phyloP scores from a whole-genome alignment of 2,113 vertebrate genomes.

The Tragelaphus imberbis region DNA sequence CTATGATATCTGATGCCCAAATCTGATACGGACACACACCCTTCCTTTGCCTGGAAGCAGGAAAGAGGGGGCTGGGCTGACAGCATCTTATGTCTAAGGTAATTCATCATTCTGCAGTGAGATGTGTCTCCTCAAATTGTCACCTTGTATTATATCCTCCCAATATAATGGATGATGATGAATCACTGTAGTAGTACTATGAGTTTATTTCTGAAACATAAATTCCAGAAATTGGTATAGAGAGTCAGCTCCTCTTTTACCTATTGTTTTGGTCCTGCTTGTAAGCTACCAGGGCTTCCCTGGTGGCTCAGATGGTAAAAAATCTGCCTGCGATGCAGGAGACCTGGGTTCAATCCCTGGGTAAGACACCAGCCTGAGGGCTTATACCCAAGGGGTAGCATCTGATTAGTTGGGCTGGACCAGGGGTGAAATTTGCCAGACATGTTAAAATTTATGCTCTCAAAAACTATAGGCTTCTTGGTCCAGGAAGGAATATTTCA shows the following conservation, averaged over 20 bases:
- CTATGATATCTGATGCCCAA: neutral
- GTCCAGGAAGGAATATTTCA: neutral
- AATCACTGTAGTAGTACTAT: neutral
- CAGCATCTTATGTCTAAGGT: neutral
- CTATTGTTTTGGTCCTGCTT: neutral
- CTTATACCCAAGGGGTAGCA: neutral
- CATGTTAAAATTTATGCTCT: neutral
- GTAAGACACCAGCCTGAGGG: neutral
- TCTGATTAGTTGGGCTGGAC: neutral
- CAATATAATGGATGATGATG: neutral
- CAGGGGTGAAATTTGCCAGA: neutral
- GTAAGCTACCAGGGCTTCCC: neutral
- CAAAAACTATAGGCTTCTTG: neutral
- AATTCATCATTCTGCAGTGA: slow-evolving; percentile 21
- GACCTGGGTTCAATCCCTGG: neutral
- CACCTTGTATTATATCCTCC: neutral
- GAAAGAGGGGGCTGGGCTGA: neutral
- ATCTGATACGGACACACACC: neutral
- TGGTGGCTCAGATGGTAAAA: neutral
- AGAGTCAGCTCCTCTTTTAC: neutral
- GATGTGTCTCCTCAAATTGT: neutral
- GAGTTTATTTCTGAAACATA: neutral
- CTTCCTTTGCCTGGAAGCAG: neutral
- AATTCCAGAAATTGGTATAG: neutral
- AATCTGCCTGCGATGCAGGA: neutral